Base-by-base conservation (phyloP, 2,888 invertebrate genomes). In the Meloe dianella region DNA sequence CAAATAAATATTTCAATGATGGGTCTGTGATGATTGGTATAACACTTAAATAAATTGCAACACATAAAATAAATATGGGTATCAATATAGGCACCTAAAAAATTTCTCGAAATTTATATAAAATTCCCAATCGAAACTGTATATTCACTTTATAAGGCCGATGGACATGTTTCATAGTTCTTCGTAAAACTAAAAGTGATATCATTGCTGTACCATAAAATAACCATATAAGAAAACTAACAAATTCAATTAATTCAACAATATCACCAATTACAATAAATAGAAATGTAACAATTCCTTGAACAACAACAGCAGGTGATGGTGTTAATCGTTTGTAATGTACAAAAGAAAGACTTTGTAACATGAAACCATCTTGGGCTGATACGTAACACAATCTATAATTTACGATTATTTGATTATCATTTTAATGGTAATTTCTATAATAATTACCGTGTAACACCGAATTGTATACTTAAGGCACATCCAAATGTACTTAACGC, bases 151-250 rank as follows among this genome's bases (percentile, higher is more conserved):
- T 88, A 77, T 93, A 94, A 0, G 94, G 93, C 65, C 95, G 85
- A 0, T 86, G 87, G 27, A 86, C 88, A 67, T 91, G 82, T 5
- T 90, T 88, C 78, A 89, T 90, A 0, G 92, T 93, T 75, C 82
- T 89, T 58, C 95, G 83, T 77, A 95, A 84, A 0, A 93, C 87
- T 38, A 95, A 81, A 20, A 95, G 84, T 0, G 94, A 90, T 0
- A 92, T 86, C 91, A 95, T 93, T 0, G 94, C 93, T 0, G 90
- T 82, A 0, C 94, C 95, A 81, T 95, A 95, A 84, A 94, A 94
- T 68, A 94, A 88, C 95, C 95, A 95, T 24, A 93, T 91, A 70
- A 94, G 88, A 85, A 95, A 95, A 81, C 93, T 94, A 56, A 93
- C 93, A 80, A 95, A 93, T 76, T 94, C 92, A 72, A 95, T 95